Evolutionary conservation across 2,888 invertebrate species (phyloP).

Genomic region (Amblyjoppa proteus): DNA sequence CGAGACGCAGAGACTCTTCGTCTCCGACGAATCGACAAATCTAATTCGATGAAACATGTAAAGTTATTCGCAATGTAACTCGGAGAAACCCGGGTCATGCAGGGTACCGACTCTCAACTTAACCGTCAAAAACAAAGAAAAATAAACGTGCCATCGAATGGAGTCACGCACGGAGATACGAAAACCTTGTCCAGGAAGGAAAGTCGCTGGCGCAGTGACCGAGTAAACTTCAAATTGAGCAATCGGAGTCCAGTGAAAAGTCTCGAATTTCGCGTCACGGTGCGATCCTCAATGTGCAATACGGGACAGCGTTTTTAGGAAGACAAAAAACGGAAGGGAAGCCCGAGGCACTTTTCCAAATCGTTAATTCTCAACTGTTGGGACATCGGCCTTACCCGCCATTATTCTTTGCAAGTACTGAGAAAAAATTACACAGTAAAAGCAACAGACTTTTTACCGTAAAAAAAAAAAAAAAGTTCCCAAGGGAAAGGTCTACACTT

Average conservation of each 20-base stretch:
- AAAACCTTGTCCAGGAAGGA: constrained; percentile 16
- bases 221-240: not conserved
- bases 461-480: too few species aligned
- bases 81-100: constrained; percentile 80
- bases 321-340: not conserved
- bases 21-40: constrained; percentile 1
- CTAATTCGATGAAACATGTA: constrained; percentile 28
- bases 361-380: not conserved
- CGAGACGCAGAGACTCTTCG: not conserved
- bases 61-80: constrained; percentile 33
- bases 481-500: too few species aligned
- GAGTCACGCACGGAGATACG: not conserved
- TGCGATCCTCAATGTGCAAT: not conserved
- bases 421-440: too few species aligned
- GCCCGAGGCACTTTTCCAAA: not conserved
- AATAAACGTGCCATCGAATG: not conserved
- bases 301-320: not conserved
- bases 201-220: not conserved
- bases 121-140: constrained; percentile 3
- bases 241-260: not conserved
- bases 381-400: not conserved
- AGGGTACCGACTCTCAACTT: constrained; percentile 76
- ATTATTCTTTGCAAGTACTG: not conserved
- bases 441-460: too few species aligned
- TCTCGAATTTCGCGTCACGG: not conserved